These are phyloP conservation scores for Harpalus rufipes DNA, from an alignment of 2,888 invertebrate genomes.

Conservation along the genomic window DNA sequence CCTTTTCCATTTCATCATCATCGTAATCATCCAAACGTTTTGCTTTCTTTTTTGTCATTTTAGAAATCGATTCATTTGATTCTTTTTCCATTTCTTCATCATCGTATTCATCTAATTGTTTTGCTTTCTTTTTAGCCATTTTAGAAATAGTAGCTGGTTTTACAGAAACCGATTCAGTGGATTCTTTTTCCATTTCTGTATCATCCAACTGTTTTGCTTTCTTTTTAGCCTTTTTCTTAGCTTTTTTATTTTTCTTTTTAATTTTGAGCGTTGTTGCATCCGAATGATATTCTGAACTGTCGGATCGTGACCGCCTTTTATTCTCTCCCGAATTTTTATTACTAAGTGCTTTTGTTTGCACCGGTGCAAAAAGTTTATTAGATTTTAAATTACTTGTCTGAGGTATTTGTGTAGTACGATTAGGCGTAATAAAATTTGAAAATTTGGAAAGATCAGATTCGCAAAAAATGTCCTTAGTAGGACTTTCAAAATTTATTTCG, in stretches of 20 bases:
- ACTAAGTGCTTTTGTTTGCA: constrained; percentile 37
- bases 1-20: not conserved
- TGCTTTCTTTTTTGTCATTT: constrained; percentile 21
- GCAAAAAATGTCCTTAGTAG: constrained; percentile 60
- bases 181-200: not conserved
- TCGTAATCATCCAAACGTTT: not conserved
- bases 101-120: not conserved
- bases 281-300: constrained; percentile 53
- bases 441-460: constrained; percentile 60
- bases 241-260: constrained; percentile 55
- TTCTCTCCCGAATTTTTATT: not conserved
- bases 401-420: constrained; percentile 23
- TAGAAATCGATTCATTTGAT: not conserved
- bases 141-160: not conserved
- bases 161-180: not conserved
- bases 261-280: constrained; percentile 49
- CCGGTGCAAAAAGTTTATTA: not conserved
- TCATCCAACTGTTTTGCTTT: constrained; percentile 12
- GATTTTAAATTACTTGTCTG: not conserved
- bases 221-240: constrained; percentile 53
- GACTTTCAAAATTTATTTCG: constrained; percentile 57
- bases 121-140: constrained; percentile 42
- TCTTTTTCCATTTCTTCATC: not conserved
- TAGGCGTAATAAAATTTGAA: constrained; percentile 62
- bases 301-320: constrained; percentile 7